Conservation (phyloP, 2,113 vertebrate genomes). For the Pterocles gutturalis region DNA sequence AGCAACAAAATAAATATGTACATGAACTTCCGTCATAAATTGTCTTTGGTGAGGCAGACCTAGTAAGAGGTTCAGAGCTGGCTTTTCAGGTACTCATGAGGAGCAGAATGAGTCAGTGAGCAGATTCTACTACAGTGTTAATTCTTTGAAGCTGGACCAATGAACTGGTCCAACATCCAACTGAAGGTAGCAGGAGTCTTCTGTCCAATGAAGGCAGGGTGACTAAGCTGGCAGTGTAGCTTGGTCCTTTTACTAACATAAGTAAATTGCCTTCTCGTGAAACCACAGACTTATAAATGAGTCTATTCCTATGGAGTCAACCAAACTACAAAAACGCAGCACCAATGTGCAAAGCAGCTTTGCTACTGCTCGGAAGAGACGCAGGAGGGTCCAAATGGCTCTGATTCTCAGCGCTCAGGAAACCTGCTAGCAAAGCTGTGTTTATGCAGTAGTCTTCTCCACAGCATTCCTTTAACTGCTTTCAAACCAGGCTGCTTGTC, state of each 20-base stretch:
- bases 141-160: conserved; percentile 55
- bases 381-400: not conserved
- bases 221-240: conserved; percentile 16
- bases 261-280: conserved; percentile 12
- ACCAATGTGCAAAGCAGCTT: not conserved
- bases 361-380: not conserved
- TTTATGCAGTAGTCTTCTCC: not conserved
- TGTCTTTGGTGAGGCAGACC: conserved; percentile 54
- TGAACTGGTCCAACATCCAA: not conserved
- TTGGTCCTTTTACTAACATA: not conserved
- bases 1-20: conserved; percentile 68
- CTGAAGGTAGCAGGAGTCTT: conserved; percentile 5
- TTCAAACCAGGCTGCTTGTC: not conserved
- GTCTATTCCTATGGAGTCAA: not conserved
- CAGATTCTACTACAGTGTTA: not conserved
- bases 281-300: not conserved
- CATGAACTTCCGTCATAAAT: conserved; percentile 69
- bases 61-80: conserved; percentile 59
- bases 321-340: not conserved
- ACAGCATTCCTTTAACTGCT: not conserved
- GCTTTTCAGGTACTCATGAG: conserved; percentile 64
- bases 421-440: not conserved
- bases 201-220: not conserved
- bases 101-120: conserved; percentile 53
- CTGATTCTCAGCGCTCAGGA: not conserved